Percentiles rank a stretch among this genome's conserved stretches.
These are phyloP conservation scores for Paramisgurnus dabryanus DNA, from an alignment of 2,113 vertebrate genomes.

Conservation along the genomic window DNA sequence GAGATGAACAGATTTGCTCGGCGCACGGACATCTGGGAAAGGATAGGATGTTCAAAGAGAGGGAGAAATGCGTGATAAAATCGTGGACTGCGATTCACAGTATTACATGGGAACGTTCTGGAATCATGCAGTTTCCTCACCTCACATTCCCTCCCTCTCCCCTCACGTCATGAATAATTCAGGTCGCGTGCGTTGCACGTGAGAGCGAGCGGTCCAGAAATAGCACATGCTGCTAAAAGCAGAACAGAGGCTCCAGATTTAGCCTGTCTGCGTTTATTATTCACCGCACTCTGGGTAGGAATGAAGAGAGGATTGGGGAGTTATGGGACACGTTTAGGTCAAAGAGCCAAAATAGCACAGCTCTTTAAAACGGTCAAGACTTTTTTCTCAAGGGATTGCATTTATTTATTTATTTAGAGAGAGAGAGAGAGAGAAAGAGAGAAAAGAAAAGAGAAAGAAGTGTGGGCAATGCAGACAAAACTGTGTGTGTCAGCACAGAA, in stretches of 20 bases:
- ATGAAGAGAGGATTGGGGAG: slow-evolving; percentile 52
- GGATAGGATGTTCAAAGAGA: background rate
- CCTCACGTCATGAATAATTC: slow-evolving; percentile 63
- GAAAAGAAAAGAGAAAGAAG: background rate
- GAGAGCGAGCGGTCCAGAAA: slow-evolving; percentile 59
- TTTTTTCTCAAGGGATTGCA: slow-evolving; percentile 16
- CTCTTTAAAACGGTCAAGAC: slow-evolving; percentile 48
- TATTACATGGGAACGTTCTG: background rate
- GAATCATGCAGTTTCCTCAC: slow-evolving; percentile 37
- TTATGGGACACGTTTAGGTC: slow-evolving; percentile 51
- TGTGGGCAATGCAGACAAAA: background rate
- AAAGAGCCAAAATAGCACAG: slow-evolving; percentile 41
- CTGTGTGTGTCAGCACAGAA: slow-evolving; percentile 1
- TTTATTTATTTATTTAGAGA: slow-evolving; percentile 25
- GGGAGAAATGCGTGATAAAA: slow-evolving; percentile 31
- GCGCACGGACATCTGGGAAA: background rate
- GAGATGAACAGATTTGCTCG: background rate
- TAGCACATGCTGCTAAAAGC: slow-evolving; percentile 68
- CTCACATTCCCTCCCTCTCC: slow-evolving; percentile 41
- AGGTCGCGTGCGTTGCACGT: slow-evolving; percentile 58
- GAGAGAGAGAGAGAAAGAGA: background rate
- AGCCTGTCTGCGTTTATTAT: slow-evolving; percentile 65
- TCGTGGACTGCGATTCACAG: background rate
- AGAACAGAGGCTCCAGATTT: slow-evolving; percentile 60
- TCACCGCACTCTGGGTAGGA: slow-evolving; percentile 57